phyloP scores from a whole-genome alignment of 2,888 invertebrate genomes.

The Erannis defoliaria region DNA sequence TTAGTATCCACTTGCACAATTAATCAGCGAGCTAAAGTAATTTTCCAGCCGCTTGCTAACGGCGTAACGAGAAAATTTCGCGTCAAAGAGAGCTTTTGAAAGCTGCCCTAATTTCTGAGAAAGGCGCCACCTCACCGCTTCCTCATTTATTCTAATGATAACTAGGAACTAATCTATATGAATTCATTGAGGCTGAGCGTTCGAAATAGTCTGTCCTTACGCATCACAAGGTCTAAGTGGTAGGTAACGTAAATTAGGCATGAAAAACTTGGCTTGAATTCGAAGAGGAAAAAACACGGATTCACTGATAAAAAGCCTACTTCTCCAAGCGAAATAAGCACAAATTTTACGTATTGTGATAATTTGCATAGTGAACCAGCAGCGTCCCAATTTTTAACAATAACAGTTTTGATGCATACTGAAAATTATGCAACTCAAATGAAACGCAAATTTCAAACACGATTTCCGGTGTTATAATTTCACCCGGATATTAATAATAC shows the following conservation, averaged over 20 bases:
- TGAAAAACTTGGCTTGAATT: too few relatives aligned
- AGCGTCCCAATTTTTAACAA: not conserved
- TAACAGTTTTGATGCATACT: not conserved
- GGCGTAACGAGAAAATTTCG: conserved; percentile 17
- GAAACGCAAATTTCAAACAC: conserved; percentile 10
- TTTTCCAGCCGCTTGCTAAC: conserved; percentile 26
- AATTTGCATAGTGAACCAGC: too few relatives aligned
- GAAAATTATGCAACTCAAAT: not conserved
- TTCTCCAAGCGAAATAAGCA: too few relatives aligned
- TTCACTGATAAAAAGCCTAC: too few relatives aligned
- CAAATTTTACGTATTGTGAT: too few relatives aligned
- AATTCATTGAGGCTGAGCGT: not conserved
- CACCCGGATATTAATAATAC: conserved; percentile 13
- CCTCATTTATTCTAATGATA: conserved; percentile 21
- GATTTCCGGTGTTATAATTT: conserved; percentile 13
- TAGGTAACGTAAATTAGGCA: not conserved
- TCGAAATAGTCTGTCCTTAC: not conserved
- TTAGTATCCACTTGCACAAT: conserved; percentile 8
- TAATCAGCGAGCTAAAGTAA: conserved; percentile 17
- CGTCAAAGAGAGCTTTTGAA: conserved; percentile 29
- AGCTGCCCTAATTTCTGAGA: conserved; percentile 26
- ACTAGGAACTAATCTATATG: not conserved
- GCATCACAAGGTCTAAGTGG: not conserved
- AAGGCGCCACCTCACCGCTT: conserved; percentile 13
- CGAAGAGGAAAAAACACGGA: too few relatives aligned